Conservation (phyloP, 2,797 vertebrate species). For the Chloroceryle amazona region DNA sequence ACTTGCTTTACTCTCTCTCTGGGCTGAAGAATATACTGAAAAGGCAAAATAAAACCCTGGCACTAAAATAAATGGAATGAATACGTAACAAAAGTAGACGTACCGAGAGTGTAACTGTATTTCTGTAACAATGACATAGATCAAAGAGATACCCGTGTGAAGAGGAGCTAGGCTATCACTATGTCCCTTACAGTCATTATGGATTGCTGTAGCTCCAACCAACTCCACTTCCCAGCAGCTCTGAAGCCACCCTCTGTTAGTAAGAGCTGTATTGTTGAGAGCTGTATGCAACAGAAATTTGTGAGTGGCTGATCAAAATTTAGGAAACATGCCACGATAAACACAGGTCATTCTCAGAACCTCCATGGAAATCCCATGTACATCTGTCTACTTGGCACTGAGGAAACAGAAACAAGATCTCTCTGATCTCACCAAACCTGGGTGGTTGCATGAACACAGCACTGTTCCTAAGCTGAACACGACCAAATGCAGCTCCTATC, state of each 20-base stretch:
- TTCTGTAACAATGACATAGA: background rate
- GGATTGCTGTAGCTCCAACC: background rate
- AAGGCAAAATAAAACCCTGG: background rate
- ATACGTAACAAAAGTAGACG: background rate
- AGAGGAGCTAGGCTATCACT: background rate
- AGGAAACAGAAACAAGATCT: background rate
- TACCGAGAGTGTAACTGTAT: background rate
- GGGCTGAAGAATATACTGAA: background rate
- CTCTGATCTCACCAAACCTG: background rate
- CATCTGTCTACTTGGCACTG: background rate
- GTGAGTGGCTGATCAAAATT: background rate
- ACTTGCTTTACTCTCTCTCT: background rate
- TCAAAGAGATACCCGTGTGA: background rate
- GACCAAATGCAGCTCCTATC: background rate
- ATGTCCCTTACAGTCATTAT: background rate
- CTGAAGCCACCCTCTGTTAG: background rate
- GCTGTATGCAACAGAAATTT: background rate
- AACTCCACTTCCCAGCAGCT: background rate
- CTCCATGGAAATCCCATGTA: background rate
- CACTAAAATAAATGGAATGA: background rate
- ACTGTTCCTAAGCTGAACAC: background rate
- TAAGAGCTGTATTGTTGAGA: background rate
- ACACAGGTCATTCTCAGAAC: background rate
- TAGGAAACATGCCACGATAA: background rate
- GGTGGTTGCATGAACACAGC: background rate